Evolutionary conservation across 2,888 invertebrate genomes (phyloP).

Genomic region (Agrotis segetum): DNA sequence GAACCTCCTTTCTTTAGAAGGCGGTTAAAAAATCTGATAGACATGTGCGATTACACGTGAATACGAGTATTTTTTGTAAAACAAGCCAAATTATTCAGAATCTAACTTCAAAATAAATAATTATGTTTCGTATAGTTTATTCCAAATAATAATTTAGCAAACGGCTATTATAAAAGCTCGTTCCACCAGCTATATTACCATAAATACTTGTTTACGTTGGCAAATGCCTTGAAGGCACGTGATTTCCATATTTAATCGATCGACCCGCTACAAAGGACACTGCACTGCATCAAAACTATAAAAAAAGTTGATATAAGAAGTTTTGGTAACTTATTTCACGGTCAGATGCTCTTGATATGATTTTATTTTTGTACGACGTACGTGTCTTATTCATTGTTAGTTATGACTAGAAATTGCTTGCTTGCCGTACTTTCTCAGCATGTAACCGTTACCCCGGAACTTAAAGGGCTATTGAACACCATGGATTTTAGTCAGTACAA

Average conservation of each 20-base stretch:
- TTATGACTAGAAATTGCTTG: background rate
- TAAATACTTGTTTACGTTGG: constrained; percentile 49
- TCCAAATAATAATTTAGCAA: constrained; percentile 26
- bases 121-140: background rate
- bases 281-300: constrained; percentile 17
- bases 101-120: background rate
- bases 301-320: constrained; percentile 22
- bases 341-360: constrained; percentile 27
- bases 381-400: constrained; percentile 18
- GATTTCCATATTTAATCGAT: constrained; percentile 55
- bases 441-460: too few species aligned
- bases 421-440: too few species aligned
- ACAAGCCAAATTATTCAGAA: background rate
- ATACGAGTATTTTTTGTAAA: constrained; percentile 3
- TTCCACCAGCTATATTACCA: constrained; percentile 29
- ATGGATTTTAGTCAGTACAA: too few species aligned
- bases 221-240: constrained; percentile 46
- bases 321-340: constrained; percentile 42
- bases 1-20: too few species aligned
- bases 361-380: constrained; percentile 12
- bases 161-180: constrained; percentile 43
- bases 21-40: background rate
- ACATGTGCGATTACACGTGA: constrained; percentile 11
- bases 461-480: too few species aligned
- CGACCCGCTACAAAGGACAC: constrained; percentile 30